These are phyloP conservation scores for Anniella stebbinsi DNA, from an alignment of 2,797 vertebrate species.

Conservation along the genomic window DNA sequence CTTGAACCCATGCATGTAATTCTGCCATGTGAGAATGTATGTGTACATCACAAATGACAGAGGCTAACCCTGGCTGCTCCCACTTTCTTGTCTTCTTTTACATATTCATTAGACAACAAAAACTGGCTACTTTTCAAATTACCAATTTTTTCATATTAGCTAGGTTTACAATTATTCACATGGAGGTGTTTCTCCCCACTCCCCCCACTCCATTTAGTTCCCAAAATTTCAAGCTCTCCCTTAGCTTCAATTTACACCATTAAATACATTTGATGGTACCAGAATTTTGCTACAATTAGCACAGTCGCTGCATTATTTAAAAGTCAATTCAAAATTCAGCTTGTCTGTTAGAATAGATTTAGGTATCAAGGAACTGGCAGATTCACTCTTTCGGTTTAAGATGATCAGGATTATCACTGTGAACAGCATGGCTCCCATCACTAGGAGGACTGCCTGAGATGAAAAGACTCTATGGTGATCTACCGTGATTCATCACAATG, in stretches of 20 bases:
- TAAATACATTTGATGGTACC: background rate
- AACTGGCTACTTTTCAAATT: background rate
- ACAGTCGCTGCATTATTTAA: conserved; percentile 1
- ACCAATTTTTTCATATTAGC: background rate
- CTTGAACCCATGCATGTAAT: background rate
- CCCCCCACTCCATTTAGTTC: background rate
- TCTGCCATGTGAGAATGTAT: background rate
- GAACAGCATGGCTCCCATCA: background rate
- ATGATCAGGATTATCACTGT: background rate
- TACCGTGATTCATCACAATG: background rate
- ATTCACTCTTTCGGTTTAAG: background rate
- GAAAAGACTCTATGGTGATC: background rate
- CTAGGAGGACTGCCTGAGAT: background rate
- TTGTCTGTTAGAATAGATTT: background rate
- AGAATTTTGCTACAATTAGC: background rate
- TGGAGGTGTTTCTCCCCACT: background rate
- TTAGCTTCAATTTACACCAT: background rate
- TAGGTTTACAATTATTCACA: background rate
- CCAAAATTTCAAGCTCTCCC: background rate
- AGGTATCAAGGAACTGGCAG: background rate
- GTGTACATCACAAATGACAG: background rate
- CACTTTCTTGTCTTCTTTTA: background rate
- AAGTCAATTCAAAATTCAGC: background rate
- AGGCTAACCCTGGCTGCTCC: background rate
- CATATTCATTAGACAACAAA: background rate